Evolutionary conservation across 2,888 invertebrate genomes (phyloP), one percentile per base, ranked within the genome.

Genomic region (Leptura quadrifasciata): DNA sequence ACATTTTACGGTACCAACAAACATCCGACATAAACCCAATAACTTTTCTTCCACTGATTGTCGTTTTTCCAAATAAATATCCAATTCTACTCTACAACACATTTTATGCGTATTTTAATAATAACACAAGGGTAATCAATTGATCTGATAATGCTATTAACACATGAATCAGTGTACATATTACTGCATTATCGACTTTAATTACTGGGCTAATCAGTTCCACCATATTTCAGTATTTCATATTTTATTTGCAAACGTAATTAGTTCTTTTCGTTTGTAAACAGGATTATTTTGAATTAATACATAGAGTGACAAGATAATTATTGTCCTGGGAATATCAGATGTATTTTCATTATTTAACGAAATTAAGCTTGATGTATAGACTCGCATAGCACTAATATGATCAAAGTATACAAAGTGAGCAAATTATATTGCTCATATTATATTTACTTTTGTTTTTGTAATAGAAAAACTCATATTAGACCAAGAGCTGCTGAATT

Each of bases 221-320:
- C 39, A 10, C 39, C 47, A 47, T 47, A 47, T 47, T 47, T 47
- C n/a, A 15, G 5, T n/a, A n/a, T 47, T 47, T 47, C 4, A 47
- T 47, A 12, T n/a, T 47, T 47, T 47, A 47, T 47, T 47, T 47
- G 47, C n/a, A 47, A 47, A 47, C n/a, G 47, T n/a, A 47, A 47
- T 47, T 47, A 47, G 6, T 47, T n/a, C 47, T 47, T 47, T 47
- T 47, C n/a, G 5, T 47, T 47, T 47, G 47, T n/a, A 47, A 47
- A 47, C 12, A 47, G 47, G 47, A n/a, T 47, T 47, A 47, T 3
- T 12, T 47, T 47, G n/a, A 47, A 47, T 47, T 15, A 47, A 47
- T n/a, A 12, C 12, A 47, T n/a, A n/a, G n/a, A 47, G n/a, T 47
- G 47, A 47, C 47, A 47, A 47, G 15, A 47, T 47, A n/a, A 47